Evolutionary conservation across 2,113 vertebrate species (phyloP).

Genomic region (Cyanoliseus patagonus): DNA sequence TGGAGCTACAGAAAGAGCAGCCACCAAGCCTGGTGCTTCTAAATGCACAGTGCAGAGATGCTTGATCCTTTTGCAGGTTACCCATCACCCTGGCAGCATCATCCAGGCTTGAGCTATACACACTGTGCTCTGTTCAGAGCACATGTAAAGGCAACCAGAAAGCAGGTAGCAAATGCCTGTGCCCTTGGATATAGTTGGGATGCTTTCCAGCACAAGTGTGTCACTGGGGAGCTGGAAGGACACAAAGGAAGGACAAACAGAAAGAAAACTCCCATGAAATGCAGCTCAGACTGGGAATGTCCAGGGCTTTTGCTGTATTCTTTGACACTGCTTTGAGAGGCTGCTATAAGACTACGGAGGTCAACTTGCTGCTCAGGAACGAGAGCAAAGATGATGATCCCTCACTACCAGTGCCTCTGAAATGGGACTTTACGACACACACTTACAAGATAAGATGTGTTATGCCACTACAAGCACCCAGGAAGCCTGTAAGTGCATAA

Average conservation of each 20-base stretch:
- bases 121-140: not conserved
- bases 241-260: not conserved
- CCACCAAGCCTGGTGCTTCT: not conserved
- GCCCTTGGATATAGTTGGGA: not conserved
- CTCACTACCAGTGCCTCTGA: not conserved
- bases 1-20: not conserved
- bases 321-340: not conserved
- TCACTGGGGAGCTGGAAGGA: not conserved
- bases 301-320: not conserved
- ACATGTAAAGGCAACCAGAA: not conserved
- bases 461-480: not conserved
- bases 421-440: not conserved
- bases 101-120: not conserved
- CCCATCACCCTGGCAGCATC: not conserved
- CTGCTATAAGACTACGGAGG: not conserved
- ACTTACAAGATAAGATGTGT: not conserved
- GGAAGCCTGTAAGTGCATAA: not conserved
- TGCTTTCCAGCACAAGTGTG: not conserved
- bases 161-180: not conserved
- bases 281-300: accelerated
- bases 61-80: not conserved
- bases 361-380: not conserved
- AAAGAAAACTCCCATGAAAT: not conserved
- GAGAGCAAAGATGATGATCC: not conserved
- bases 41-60: not conserved